Evolutionary conservation across 2,113 vertebrate species (phyloP), one percentile per base, ranked within the genome.

Genomic region (Zootoca vivipara): DNA sequence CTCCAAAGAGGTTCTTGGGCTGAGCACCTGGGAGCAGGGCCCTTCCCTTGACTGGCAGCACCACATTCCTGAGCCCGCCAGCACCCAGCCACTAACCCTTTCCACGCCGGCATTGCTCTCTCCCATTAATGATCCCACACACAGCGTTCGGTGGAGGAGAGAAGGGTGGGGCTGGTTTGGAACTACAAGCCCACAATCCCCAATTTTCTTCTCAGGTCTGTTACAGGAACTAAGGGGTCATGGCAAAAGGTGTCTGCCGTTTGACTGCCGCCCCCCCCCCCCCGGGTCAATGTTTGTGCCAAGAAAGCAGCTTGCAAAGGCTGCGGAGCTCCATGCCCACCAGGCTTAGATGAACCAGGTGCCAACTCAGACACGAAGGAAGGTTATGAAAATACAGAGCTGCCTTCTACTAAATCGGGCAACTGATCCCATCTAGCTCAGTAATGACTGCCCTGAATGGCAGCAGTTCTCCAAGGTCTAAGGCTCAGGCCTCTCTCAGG

Each of bases 1-100:
- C 62, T 72, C 83, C 40, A 5, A 86, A 86, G 79, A 86, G 78
- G 33, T 90, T 90, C 67, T 73, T 89, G 83, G 42, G 87, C 40
- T 56, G 18, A 78, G 74, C 81, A 83, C 82, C 87, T 89, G 82
- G 75, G 75, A 70, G 12, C 64, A 24, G 10, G 75, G 82, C 24
- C 62, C 80, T 40, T 38, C 81, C 80, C 64, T 46, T 67, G 73
- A 90, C 79, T 90, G 35, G 79, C 79, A 86, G 52, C 52, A 62
- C 85, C 28, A 8, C 89, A 90, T 90, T 90, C 89, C 85, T 86
- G 46, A 78, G 35, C 46, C 16, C 35, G 22, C 38, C 42, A 83
- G 24, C 72, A 83, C 40, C 46, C 72, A 69, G 87, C 74, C 62
- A 62, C 56, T 85, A 89, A 89, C 87, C 18, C 33, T 70, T 85